Percentiles rank a stretch among this genome's conserved stretches.
Evolutionary conservation across 2,888 invertebrate genomes (phyloP).

Genomic region (Aphodius granarius): DNA sequence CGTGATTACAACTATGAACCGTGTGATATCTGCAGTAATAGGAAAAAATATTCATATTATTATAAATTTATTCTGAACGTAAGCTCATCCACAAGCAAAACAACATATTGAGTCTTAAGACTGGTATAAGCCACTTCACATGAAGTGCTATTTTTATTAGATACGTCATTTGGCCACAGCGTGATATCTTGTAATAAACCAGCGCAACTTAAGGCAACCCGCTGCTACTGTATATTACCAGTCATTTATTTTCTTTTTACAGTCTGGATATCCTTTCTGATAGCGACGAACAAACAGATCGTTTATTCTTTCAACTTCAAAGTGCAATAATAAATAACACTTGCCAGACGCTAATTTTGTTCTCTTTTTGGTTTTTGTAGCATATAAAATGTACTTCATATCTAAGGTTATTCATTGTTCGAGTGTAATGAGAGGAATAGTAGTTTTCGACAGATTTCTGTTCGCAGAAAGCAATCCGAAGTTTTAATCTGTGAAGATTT

Average conservation of each 20-base stretch:
- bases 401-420: too few species aligned
- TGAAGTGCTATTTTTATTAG: conserved; percentile 14
- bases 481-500: too few species aligned
- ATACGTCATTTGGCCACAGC: background rate
- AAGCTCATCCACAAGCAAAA: background rate
- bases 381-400: too few species aligned
- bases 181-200: background rate
- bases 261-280: background rate
- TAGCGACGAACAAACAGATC: background rate
- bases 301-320: background rate
- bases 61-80: background rate
- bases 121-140: background rate
- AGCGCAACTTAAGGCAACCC: background rate
- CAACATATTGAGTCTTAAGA: background rate
- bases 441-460: too few species aligned
- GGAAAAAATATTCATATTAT: background rate
- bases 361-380: background rate
- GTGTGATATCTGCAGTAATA: background rate
- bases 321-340: background rate
- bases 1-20: background rate
- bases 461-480: too few species aligned
- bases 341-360: background rate
- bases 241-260: background rate
- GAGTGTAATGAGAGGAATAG: too few species aligned
- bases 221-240: background rate